Evolutionary conservation across 2,888 invertebrate genomes (phyloP).

Genomic region (Amaurobius ferox): DNA sequence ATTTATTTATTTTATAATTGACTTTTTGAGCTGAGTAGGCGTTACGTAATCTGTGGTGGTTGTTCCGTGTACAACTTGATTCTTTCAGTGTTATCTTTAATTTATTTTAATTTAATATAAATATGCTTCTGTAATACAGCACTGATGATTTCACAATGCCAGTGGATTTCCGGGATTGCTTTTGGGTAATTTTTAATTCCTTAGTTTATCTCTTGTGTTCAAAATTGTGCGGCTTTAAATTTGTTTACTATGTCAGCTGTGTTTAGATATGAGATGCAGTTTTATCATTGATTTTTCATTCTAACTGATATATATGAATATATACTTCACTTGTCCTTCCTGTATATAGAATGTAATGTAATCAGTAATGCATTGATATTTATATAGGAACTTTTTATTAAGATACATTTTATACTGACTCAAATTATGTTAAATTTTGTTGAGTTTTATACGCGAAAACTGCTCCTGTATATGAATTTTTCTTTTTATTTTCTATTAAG

Average conservation of each 20-base stretch:
- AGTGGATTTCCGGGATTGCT: constrained; percentile 82
- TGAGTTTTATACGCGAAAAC: too few species aligned
- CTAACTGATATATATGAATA: too few species aligned
- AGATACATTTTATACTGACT: too few species aligned
- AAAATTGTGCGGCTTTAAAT: constrained; percentile 81
- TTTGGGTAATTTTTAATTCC: constrained; percentile 79
- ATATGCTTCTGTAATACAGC: constrained; percentile 35
- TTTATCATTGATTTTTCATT: too few species aligned
- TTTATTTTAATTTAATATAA: constrained; percentile 31
- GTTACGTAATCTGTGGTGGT: constrained; percentile 69
- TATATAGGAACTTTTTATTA: too few species aligned
- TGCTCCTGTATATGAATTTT: too few species aligned
- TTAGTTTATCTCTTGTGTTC: neutral
- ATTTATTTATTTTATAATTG: too few species aligned
- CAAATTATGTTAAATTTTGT: too few species aligned
- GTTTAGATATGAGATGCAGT: neutral
- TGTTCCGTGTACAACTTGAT: constrained; percentile 58
- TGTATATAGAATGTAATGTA: too few species aligned
- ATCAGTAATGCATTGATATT: too few species aligned
- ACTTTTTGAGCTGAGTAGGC: constrained; percentile 36
- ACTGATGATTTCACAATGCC: constrained; percentile 78
- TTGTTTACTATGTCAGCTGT: constrained; percentile 60
- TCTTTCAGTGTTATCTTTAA: constrained; percentile 17
- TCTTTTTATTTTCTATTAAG: too few species aligned
- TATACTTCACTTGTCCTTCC: too few species aligned